Base-by-base conservation (phyloP, 2,113 vertebrate genomes). In the Illadopsis cleaveri region DNA sequence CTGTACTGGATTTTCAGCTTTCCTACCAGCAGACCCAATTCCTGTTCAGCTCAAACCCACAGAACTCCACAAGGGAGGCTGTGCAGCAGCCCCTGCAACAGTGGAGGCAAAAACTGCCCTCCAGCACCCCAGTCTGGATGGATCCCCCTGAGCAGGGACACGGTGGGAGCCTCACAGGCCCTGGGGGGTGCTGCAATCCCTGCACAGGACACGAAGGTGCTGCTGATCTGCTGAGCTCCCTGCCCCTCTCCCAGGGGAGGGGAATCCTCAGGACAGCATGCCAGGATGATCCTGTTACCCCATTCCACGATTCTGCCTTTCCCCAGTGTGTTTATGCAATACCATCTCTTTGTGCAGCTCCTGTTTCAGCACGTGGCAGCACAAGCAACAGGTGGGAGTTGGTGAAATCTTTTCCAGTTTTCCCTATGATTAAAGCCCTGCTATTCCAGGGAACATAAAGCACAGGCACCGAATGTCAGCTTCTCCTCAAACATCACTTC, bases 91-190 rank as follows among this genome's bases (percentile, higher is more conserved):
- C 47, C 6, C 37, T 8, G 12, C 10, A 5, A 8, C 18, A 20
- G 8, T 30, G 16, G 33, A 23, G 31, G 15, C 25, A 48, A 31
- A 28, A 76, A 8, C 5, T 16, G 2, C 18, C 11, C 40, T 22
- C 22, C 53, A 15, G 45, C 7, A 11, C 10, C 69, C 35, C 54
- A 85, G 35, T 7, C 37, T 37, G 70, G 40, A 12, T 0, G 15
- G 13, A 6, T 7, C 1, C 2, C 37, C 28, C 15, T 33, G 45
- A 1, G 6, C 51, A 10, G 4, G 12, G 61, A 0, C 2, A 2
- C 0, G 1, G 30, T 11, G 48, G 9, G 21, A 54, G 15, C 12
- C 37, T 13, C 40, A 10, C 11, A 18, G 57, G n/a, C 16, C 19
- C 35, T 17, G 38, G 18, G 1, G 45, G 30, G 42, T 31, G 15